Evolutionary conservation across 2,113 vertebrate genomes (phyloP).

Genomic region (Lagopus leucura): DNA sequence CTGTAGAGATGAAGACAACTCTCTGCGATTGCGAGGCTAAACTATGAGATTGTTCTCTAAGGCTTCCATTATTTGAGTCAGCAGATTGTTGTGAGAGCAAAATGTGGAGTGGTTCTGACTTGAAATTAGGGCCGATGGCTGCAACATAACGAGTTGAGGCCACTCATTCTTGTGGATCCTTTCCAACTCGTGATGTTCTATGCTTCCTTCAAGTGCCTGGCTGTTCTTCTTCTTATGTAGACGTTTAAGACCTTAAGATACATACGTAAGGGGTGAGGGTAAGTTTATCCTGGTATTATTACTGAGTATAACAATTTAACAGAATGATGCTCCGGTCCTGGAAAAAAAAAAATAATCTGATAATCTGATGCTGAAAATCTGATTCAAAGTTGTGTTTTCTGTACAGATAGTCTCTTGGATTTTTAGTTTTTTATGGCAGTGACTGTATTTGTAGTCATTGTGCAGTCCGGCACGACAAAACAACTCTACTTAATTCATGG

Average conservation of each 20-base stretch:
- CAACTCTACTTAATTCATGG: conserved; percentile 14
- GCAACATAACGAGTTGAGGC: background rate
- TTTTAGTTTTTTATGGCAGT: background rate
- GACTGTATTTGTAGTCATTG: background rate
- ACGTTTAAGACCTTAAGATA: no score
- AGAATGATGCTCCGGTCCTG: background rate
- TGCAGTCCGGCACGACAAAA: background rate
- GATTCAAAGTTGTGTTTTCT: background rate
- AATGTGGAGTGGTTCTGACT: background rate
- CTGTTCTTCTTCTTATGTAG: background rate
- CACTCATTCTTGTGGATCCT: no score
- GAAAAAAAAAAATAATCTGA: background rate
- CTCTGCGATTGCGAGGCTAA: background rate
- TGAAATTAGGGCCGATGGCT: background rate
- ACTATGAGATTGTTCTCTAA: background rate
- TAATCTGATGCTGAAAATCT: background rate
- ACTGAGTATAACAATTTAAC: background rate
- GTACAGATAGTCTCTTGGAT: background rate
- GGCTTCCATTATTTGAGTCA: background rate
- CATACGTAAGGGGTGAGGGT: background rate
- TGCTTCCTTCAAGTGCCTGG: background rate
- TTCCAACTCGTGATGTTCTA: no score
- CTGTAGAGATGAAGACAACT: background rate
- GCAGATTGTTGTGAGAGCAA: background rate
- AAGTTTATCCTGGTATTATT: background rate